Evolutionary conservation across 2,888 invertebrate species (phyloP).

Genomic region (Odontothrips loti): DNA sequence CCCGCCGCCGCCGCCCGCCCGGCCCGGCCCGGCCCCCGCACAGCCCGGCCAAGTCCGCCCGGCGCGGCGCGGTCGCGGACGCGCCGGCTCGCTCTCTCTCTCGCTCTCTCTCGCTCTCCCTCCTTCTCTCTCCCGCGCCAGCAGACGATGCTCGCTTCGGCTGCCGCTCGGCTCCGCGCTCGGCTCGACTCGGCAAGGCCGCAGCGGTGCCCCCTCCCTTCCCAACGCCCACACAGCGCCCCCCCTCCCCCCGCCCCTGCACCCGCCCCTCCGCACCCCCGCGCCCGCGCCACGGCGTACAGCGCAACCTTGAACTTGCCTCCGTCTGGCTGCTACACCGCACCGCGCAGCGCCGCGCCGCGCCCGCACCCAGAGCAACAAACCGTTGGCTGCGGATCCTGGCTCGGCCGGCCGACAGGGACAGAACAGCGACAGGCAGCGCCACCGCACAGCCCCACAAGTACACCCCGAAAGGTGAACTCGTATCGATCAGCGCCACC

Average conservation of each 20-base stretch:
- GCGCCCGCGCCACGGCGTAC: slow-evolving; percentile 38
- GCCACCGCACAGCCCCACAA: not conserved
- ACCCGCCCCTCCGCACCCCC: slow-evolving; percentile 47
- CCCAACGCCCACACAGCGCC: not conserved
- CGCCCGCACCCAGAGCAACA: not conserved
- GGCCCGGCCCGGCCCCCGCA: not conserved
- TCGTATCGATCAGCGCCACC: not conserved
- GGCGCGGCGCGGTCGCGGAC: not conserved
- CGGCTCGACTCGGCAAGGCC: slow-evolving; percentile 16
- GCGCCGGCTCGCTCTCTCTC: not conserved
- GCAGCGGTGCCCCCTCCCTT: not conserved
- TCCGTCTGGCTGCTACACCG: slow-evolving; percentile 28
- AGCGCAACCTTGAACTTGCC: slow-evolving; percentile 42
- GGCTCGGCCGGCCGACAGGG: not conserved
- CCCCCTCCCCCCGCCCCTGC: slow-evolving; percentile 39
- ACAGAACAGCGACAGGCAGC: too few relatives aligned
- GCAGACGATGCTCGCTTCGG: slow-evolving; percentile 23
- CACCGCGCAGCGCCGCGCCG: not conserved
- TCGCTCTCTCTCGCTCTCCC: not conserved
- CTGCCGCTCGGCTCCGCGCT: slow-evolving; percentile 8
- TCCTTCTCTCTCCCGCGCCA: not conserved
- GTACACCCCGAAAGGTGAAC: not conserved
- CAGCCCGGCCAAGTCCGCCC: not conserved
- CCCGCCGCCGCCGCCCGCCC: not conserved
- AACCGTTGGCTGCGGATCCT: not conserved